Evolutionary conservation across 2,797 vertebrate genomes (phyloP).

Genomic region (Periophthalmus magnuspinnatus): DNA sequence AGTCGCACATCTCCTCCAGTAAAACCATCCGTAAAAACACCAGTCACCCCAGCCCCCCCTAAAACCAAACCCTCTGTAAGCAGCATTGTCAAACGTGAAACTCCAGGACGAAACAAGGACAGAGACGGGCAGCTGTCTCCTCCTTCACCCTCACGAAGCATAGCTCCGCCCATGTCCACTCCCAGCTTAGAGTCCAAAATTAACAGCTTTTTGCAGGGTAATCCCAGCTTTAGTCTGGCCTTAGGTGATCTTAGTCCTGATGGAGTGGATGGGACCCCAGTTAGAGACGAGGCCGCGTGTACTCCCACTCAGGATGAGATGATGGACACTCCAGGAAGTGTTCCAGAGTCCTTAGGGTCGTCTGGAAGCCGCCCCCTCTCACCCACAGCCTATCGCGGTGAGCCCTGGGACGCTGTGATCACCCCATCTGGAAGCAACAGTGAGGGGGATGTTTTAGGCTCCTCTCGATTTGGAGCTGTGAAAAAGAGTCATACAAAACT

Average conservation of each 20-base stretch:
- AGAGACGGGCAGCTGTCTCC: conserved; percentile 66
- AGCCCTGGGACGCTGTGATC: conserved; percentile 86
- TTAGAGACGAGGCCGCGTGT: conserved; percentile 91
- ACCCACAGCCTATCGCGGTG: conserved; percentile 83
- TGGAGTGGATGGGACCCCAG: conserved; percentile 90
- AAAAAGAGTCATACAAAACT: conserved; percentile 78
- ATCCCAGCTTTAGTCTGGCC: conserved; percentile 92
- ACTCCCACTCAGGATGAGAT: conserved; percentile 99
- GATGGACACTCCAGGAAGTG: conserved; percentile 88
- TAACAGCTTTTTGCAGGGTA: conserved; percentile 97
- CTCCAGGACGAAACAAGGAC: conserved; percentile 55
- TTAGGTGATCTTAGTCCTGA: conserved; percentile 82
- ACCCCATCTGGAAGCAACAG: conserved; percentile 69
- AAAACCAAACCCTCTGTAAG: conserved; percentile 62
- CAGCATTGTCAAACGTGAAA: conserved; percentile 66
- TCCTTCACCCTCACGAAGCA: conserved; percentile 50
- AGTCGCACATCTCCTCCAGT: conserved; percentile 72
- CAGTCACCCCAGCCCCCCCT: conserved; percentile 76
- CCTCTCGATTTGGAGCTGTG: conserved; percentile 76
- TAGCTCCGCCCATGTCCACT: conserved; percentile 59
- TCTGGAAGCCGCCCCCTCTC: conserved; percentile 78
- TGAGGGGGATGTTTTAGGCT: conserved; percentile 60
- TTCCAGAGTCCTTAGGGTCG: conserved; percentile 78
- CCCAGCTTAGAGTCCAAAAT: conserved; percentile 96
- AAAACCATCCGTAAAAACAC: conserved; percentile 74